phyloP scores from a whole-genome alignment of 2,888 invertebrate species.

The Magallana nippona region DNA sequence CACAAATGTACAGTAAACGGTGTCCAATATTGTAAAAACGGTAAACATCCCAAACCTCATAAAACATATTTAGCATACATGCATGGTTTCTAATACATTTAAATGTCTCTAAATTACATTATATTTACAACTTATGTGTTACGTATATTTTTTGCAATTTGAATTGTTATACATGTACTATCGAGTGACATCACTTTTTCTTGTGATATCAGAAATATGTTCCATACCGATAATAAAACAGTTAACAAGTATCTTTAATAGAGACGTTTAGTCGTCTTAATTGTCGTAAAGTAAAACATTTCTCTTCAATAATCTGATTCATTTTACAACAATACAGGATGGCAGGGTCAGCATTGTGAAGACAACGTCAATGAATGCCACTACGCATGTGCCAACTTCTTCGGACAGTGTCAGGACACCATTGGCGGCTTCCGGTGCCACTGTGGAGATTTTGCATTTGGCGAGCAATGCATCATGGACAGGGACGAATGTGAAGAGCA shows the following conservation, averaged over 20 bases:
- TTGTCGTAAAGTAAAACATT: too few relatives aligned
- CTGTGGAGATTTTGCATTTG: neutral
- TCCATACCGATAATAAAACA: too few relatives aligned
- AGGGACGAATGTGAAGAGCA: constrained; percentile 15
- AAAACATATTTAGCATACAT: too few relatives aligned
- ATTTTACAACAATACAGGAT: neutral
- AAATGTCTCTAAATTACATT: too few relatives aligned
- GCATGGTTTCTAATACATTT: too few relatives aligned
- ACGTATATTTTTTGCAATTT: neutral
- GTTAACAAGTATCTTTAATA: too few relatives aligned
- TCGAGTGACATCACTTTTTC: too few relatives aligned
- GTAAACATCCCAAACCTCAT: neutral
- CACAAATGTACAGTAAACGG: neutral
- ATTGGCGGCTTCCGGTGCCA: constrained; percentile 8
- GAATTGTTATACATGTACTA: neutral
- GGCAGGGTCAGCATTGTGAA: neutral
- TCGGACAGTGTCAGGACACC: neutral
- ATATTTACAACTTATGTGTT: too few relatives aligned
- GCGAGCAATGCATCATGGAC: constrained; percentile 16
- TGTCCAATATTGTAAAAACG: constrained; percentile 6
- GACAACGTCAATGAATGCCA: neutral
- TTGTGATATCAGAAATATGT: too few relatives aligned
- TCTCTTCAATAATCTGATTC: too few relatives aligned
- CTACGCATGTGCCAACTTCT: neutral
- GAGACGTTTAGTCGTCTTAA: too few relatives aligned